Evolutionary conservation across 2,797 vertebrate species (phyloP).

Genomic region (Lemur catta): DNA sequence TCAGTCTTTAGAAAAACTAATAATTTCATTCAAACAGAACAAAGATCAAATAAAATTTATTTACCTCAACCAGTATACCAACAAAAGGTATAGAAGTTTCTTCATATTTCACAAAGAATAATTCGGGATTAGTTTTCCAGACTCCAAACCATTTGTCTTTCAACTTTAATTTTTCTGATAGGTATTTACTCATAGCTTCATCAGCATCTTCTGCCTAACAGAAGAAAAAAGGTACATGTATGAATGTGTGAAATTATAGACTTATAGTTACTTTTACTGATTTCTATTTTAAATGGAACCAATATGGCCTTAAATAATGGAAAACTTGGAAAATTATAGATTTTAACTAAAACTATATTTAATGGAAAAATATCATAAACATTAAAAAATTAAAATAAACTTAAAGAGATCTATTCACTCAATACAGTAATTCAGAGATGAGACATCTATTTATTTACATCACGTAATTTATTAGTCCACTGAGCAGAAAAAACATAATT

Average conservation of each 20-base stretch:
- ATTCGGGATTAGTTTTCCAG: conserved; percentile 79
- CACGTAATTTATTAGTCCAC: conserved; percentile 1
- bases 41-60: conserved; percentile 4
- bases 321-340: neutral
- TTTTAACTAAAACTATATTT: conserved; percentile 30
- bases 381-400: conserved; percentile 4
- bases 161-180: conserved; percentile 75
- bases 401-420: neutral
- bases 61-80: conserved; percentile 78
- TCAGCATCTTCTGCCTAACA: conserved; percentile 80
- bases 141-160: conserved; percentile 81
- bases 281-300: conserved; percentile 16
- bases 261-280: conserved; percentile 9
- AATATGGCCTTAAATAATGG: neutral
- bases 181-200: conserved; percentile 71
- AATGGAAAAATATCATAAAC: conserved; percentile 1
- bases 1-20: neutral
- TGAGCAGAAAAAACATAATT: neutral
- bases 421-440: neutral
- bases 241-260: neutral
- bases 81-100: conserved; percentile 78
- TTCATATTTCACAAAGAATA: conserved; percentile 77
- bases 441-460: neutral
- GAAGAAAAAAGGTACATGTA: neutral
- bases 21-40: conserved; percentile 22